phyloP scores from a whole-genome alignment of 2,113 vertebrate genomes.

The Bubalus kerabau region DNA sequence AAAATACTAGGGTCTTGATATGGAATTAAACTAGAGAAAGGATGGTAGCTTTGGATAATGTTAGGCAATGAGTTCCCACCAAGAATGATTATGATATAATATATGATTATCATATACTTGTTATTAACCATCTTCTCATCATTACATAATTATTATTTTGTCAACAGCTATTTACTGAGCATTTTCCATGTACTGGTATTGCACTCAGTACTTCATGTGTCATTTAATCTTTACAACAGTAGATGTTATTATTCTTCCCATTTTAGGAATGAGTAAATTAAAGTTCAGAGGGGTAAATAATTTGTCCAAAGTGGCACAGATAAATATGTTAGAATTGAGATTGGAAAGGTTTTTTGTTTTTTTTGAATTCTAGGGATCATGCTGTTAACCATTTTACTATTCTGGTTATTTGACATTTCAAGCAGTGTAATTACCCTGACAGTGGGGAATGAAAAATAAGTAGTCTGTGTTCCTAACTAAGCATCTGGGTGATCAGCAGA shows the following conservation, averaged over 20 bases:
- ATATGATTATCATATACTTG: not conserved
- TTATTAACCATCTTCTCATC: conserved; percentile 30
- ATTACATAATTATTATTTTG: conserved; percentile 52
- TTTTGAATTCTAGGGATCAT: not conserved
- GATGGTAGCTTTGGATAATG: not conserved
- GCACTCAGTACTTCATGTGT: not conserved
- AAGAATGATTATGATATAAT: conserved; percentile 35
- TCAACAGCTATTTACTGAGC: not conserved
- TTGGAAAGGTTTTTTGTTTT: not conserved
- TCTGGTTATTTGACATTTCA: conserved; percentile 4
- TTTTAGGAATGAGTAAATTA: conserved; percentile 29
- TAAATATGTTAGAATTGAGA: not conserved
- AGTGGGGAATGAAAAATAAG: not conserved
- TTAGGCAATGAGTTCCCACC: not conserved
- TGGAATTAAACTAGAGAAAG: conserved; percentile 38
- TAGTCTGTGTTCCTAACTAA: not conserved
- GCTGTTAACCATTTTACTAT: not conserved
- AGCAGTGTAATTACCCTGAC: not conserved
- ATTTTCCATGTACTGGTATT: not conserved
- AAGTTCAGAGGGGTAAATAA: not conserved
- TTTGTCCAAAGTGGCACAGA: not conserved
- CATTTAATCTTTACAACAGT: not conserved
- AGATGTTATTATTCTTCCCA: not conserved
- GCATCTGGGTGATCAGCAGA: not conserved
- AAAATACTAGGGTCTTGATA: conserved; percentile 45